phyloP scores from a whole-genome alignment of 1,140 invertebrate genomes.

The Lutraria rhynchaena region DNA sequence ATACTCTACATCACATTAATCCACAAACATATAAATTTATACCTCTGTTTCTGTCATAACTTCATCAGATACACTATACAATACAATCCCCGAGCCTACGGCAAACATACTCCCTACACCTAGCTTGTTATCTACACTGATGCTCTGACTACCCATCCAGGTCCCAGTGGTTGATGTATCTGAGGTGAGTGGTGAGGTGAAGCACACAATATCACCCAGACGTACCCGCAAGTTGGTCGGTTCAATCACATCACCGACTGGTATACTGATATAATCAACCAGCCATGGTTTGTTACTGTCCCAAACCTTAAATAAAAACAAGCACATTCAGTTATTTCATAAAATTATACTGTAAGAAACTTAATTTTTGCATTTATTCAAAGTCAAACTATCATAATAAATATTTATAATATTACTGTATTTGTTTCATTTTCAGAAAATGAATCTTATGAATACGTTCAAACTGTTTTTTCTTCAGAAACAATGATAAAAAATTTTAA shows the following conservation, averaged over 20 bases:
- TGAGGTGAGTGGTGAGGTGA: conserved; percentile 76
- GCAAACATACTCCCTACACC: conserved; percentile 73
- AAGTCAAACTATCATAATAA: too few species aligned
- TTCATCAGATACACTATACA: conserved; percentile 73
- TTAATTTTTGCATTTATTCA: too few species aligned
- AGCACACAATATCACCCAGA: conserved; percentile 80
- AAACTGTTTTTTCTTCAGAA: too few species aligned
- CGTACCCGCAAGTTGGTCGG: conserved; percentile 71
- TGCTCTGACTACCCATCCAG: conserved; percentile 71
- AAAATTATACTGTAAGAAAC: too few species aligned
- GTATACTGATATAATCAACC: conserved; percentile 81
- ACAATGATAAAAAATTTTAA: too few species aligned
- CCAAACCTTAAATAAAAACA: conserved; percentile 77
- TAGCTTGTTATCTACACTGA: conserved; percentile 68
- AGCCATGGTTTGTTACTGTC: conserved; percentile 78
- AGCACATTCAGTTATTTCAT: too few species aligned
- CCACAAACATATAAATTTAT: conserved; percentile 23
- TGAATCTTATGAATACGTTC: too few species aligned
- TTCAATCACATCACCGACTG: conserved; percentile 78
- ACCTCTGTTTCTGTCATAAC: conserved; percentile 78
- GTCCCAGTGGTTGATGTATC: conserved; percentile 76
- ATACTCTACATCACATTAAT: too few species aligned
- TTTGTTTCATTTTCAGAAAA: too few species aligned
- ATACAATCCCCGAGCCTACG: conserved; percentile 72
- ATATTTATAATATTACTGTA: too few species aligned